Evolutionary conservation across 2,113 vertebrate species (phyloP).

Genomic region (Hepsetus odoe): DNA sequence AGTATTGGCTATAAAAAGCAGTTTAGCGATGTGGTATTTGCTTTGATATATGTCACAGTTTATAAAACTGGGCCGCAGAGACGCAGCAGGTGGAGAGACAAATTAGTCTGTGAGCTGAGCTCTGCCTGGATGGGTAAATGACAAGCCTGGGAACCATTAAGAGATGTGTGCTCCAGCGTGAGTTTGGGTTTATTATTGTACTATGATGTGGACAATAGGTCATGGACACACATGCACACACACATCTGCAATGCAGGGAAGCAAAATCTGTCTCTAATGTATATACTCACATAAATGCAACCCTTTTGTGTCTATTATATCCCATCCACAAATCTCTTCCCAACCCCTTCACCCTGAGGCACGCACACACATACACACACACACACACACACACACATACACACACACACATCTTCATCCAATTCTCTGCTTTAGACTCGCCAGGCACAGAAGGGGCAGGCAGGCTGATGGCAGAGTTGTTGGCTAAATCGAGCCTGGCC

Average conservation of each 20-base stretch:
- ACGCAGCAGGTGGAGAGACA: conserved; percentile 4
- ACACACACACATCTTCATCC: not conserved
- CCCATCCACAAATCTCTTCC: not conserved
- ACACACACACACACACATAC: conserved; percentile 23
- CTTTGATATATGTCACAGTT: conserved; percentile 10
- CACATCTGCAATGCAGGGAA: conserved; percentile 1
- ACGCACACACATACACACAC: conserved; percentile 14
- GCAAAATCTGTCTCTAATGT: not conserved
- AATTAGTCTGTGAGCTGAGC: conserved; percentile 22
- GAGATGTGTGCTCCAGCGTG: conserved; percentile 10
- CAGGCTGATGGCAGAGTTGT: conserved; percentile 21
- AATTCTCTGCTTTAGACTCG: conserved; percentile 9
- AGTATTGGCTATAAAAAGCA: conserved; percentile 19
- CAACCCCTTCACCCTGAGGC: conserved; percentile 6
- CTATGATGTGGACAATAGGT: not conserved
- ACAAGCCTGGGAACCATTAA: conserved; percentile 28
- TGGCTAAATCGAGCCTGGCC: conserved; percentile 31
- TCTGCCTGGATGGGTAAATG: conserved; percentile 26
- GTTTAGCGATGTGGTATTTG: conserved; percentile 21
- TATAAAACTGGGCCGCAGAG: conserved; percentile 34
- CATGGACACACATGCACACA: not conserved
- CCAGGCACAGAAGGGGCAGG: conserved; percentile 23
- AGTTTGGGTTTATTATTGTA: conserved; percentile 18
- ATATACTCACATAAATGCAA: not conserved
- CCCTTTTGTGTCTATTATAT: not conserved